These are phyloP conservation scores for Ovis aries DNA, from an alignment of 2,113 vertebrate species.

Conservation along the genomic window DNA sequence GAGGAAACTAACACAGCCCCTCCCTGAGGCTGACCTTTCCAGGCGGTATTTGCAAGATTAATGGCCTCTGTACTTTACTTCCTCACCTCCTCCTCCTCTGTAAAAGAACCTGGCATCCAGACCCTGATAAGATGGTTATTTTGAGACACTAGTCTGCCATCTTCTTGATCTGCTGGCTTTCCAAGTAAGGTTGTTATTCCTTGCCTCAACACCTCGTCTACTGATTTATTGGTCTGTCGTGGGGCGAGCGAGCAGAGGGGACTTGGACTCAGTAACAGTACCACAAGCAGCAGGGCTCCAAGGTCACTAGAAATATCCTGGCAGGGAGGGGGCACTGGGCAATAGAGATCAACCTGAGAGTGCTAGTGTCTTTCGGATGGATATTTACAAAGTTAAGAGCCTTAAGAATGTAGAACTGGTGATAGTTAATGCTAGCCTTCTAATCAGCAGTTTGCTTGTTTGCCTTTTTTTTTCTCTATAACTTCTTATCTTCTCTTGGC, in stretches of 20 bases:
- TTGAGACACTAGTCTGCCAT: background rate
- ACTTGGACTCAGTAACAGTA: background rate
- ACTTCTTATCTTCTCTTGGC: slow-evolving; percentile 31
- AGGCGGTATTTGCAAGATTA: background rate
- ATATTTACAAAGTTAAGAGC: background rate
- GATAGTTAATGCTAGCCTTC: background rate
- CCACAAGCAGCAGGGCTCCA: background rate
- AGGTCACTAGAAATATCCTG: background rate
- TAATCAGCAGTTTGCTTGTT: slow-evolving; percentile 27
- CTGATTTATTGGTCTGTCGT: background rate
- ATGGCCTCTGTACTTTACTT: background rate
- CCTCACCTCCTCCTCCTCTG: background rate
- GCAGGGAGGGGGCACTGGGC: background rate
- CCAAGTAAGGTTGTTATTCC: background rate
- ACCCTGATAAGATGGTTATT: background rate
- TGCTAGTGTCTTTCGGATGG: background rate
- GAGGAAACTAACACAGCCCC: background rate
- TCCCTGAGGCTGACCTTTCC: background rate
- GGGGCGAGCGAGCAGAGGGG: background rate
- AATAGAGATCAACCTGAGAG: background rate
- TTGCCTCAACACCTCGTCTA: background rate
- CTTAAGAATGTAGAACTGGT: slow-evolving; percentile 26
- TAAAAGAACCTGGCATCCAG: background rate
- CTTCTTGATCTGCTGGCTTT: background rate
- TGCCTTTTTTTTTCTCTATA: background rate